Conservation (phyloP, 1,140 invertebrate species). For the Paraescarpia echinospica region DNA sequence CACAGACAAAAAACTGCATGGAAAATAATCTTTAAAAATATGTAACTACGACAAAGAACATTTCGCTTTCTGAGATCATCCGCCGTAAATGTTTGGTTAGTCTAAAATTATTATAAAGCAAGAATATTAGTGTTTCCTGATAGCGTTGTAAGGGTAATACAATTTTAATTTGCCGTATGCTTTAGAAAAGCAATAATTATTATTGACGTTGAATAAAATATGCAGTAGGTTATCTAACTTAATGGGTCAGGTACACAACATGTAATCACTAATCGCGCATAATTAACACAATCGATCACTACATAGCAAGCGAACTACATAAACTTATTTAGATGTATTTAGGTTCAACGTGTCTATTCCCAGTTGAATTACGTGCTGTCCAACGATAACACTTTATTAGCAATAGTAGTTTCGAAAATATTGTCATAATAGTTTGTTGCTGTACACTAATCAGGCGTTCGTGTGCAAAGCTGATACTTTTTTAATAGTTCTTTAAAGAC, state of each 20-base stretch:
- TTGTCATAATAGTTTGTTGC: neutral
- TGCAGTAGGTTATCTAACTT: neutral
- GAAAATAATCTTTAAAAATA: no score
- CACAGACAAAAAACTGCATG: no score
- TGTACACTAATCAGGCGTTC: neutral
- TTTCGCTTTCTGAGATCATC: no score
- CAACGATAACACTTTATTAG: neutral
- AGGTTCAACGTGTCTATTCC: neutral
- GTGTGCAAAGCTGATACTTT: neutral
- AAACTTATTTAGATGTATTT: neutral
- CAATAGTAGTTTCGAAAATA: neutral
- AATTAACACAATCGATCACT: neutral
- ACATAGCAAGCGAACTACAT: neutral
- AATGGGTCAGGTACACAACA: neutral
- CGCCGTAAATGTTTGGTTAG: no score
- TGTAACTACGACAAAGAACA: no score
- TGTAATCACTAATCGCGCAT: neutral
- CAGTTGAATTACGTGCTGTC: neutral
- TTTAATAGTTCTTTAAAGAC: neutral
- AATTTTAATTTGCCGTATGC: no score
- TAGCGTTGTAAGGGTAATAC: no score
- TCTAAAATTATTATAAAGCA: no score
- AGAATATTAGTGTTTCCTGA: no score
- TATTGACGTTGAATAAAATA: no score
- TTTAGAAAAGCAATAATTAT: no score